Percentiles rank a stretch among this genome's conserved stretches.
These are phyloP conservation scores for Saimiri boliviensis DNA, from an alignment of 2,113 vertebrate species.

Conservation along the genomic window DNA sequence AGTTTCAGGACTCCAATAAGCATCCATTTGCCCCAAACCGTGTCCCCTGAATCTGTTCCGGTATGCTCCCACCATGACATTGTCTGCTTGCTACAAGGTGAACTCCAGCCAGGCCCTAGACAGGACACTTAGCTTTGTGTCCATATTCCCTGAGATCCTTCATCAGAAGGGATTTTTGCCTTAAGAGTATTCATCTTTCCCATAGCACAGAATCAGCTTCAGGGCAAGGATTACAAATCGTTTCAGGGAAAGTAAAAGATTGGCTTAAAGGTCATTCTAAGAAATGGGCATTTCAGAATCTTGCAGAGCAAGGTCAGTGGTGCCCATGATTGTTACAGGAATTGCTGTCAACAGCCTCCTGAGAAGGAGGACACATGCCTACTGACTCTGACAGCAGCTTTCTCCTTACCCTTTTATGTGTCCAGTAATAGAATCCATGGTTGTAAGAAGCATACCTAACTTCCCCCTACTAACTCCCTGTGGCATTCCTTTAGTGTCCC, in stretches of 20 bases:
- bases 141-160: not conserved
- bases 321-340: not conserved
- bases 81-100: too few species aligned
- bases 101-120: not conserved
- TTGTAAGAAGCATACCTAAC: too few species aligned
- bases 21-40: not conserved
- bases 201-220: not conserved
- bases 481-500: not conserved
- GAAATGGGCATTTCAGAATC: not conserved
- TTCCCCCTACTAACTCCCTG: not conserved
- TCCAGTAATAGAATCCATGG: not conserved
- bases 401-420: not conserved
- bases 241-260: not conserved
- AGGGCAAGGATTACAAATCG: not conserved
- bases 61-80: rapidly evolving
- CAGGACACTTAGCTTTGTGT: not conserved
- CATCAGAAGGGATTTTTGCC: too few species aligned
- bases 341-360: not conserved
- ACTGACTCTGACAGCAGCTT: rapidly evolving
- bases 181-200: not conserved
- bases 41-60: not conserved
- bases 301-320: not conserved
- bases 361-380: rapidly evolving
- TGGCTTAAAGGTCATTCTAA: not conserved
- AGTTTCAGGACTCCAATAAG: not conserved